Conservation (phyloP, 1,140 invertebrate species). For the Drosophila oshimai region DNA sequence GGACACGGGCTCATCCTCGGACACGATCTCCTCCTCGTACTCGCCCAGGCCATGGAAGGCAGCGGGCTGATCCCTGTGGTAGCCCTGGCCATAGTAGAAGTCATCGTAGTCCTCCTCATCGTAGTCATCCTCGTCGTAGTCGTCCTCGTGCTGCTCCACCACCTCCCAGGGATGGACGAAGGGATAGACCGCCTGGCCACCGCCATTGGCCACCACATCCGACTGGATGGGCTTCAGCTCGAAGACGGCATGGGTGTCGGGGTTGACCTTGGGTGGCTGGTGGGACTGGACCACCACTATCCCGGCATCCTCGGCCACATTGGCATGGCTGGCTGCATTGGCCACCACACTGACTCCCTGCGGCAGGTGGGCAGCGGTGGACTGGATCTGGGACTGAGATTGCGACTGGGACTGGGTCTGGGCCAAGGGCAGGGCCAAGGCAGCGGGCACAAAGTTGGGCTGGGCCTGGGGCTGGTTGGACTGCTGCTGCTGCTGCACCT, state of each 20-base stretch:
- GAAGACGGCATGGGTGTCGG: slow-evolving; percentile 74
- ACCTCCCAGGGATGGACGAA: slow-evolving; percentile 14
- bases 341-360: slow-evolving; percentile 63
- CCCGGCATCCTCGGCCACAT: slow-evolving; percentile 61
- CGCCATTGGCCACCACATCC: no score
- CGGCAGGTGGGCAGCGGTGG: slow-evolving; percentile 11
- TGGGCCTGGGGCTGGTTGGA: slow-evolving; percentile 3
- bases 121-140: slow-evolving; percentile 30
- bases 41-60: slow-evolving; percentile 22
- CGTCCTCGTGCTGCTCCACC: slow-evolving; percentile 7
- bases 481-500: neutral
- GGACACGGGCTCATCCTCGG: slow-evolving; percentile 21
- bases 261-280: slow-evolving; percentile 73
- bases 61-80: slow-evolving; percentile 5
- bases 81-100: slow-evolving; percentile 34
- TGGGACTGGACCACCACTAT: slow-evolving; percentile 69
- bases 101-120: slow-evolving; percentile 27
- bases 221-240: slow-evolving; percentile 62
- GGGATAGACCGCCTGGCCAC: slow-evolving; percentile 19
- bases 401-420: neutral
- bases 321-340: slow-evolving; percentile 52
- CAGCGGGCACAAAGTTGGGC: slow-evolving; percentile 35
- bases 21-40: slow-evolving; percentile 49
- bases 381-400: neutral
- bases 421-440: slow-evolving; percentile 37